These are phyloP conservation scores for Luidia sarsii DNA, from an alignment of 53 echinoderm and acorn worm genomes.

Conservation along the genomic window DNA sequence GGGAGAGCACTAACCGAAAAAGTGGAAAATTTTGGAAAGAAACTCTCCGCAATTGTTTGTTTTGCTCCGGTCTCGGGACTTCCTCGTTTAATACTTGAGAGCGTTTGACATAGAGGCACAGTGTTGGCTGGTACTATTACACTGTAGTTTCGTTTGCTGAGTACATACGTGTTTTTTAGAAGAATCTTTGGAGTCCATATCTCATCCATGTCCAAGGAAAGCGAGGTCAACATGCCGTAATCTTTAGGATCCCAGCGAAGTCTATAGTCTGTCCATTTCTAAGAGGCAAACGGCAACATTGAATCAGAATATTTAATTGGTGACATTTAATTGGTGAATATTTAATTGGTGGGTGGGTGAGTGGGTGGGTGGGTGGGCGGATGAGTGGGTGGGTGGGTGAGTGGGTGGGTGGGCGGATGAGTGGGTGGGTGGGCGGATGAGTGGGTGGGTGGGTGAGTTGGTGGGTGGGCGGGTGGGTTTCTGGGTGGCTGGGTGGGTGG, in stretches of 20 bases:
- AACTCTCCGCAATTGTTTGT: too few relatives aligned
- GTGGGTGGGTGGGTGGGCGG: too few relatives aligned
- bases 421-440: too few relatives aligned
- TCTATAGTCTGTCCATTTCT: conserved; percentile 24
- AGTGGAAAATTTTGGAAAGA: background rate
- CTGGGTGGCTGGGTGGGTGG: too few relatives aligned
- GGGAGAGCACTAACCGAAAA: background rate
- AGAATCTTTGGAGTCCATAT: conserved; percentile 41
- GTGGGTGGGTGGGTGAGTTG: too few relatives aligned
- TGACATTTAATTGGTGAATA: background rate
- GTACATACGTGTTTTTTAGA: conserved; percentile 13
- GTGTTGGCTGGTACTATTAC: background rate
- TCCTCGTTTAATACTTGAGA: too few relatives aligned
- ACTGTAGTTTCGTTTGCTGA: background rate
- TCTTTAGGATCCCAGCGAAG: conserved; percentile 15
- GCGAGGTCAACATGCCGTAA: background rate
- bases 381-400: too few relatives aligned
- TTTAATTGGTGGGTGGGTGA: too few relatives aligned
- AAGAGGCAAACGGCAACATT: background rate
- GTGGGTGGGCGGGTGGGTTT: too few relatives aligned
- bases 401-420: too few relatives aligned
- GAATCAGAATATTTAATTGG: background rate
- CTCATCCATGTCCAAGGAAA: conserved; percentile 14
- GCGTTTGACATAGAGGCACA: too few relatives aligned
- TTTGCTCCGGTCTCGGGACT: too few relatives aligned